Conservation (phyloP, 2,113 vertebrate species). For the Cavia porcellus region DNA sequence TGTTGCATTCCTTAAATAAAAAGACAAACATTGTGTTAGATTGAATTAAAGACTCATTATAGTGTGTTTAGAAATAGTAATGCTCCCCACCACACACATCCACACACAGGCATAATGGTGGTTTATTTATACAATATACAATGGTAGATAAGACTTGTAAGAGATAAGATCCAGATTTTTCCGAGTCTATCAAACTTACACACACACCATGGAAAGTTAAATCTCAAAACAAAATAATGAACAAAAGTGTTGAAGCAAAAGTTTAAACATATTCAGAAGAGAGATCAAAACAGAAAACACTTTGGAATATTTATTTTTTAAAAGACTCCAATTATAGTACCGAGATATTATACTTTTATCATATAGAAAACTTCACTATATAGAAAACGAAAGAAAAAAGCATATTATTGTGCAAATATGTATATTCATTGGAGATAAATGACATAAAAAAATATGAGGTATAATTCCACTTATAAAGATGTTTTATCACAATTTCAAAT, state of each 20-base stretch:
- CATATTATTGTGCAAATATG: neutral
- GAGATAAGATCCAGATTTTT: neutral
- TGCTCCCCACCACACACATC: rapidly evolving
- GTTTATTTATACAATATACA: neutral
- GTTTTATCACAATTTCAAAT: neutral
- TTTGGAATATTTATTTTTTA: neutral
- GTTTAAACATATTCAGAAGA: neutral
- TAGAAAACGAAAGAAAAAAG: neutral
- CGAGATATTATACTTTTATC: neutral
- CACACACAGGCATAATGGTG: neutral
- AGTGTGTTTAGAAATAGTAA: neutral
- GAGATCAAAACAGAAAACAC: neutral
- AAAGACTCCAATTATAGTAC: neutral
- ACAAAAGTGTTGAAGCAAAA: neutral
- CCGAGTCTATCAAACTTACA: neutral
- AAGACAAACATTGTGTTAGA: neutral
- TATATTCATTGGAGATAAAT: neutral
- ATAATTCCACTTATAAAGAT: neutral
- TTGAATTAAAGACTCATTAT: neutral
- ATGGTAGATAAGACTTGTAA: neutral
- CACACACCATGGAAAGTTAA: neutral
- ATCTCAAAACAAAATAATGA: neutral
- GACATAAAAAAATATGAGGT: neutral
- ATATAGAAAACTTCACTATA: neutral
- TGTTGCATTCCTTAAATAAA: neutral